Conservation (phyloP, 2,113 vertebrate species). For the Polyodon spathula region DNA sequence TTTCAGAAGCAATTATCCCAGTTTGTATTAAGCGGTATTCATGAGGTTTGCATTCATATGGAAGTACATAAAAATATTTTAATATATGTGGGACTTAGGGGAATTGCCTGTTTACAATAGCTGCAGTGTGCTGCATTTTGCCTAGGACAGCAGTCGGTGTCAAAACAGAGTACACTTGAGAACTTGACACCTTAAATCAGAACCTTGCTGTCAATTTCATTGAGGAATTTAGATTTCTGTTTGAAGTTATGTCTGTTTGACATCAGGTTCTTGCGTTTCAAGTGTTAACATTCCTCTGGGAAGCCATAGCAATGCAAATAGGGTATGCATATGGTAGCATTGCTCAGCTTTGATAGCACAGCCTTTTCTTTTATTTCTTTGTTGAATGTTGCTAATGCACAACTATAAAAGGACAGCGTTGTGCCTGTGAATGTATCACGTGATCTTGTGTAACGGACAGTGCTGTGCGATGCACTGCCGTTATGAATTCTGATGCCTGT, state of each 20-base stretch:
- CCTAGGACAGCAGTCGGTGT: conserved; percentile 50
- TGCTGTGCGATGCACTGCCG: no score
- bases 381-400: no score
- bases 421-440: no score
- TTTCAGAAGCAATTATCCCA: no score
- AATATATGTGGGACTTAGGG: conserved; percentile 34
- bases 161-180: conserved; percentile 42
- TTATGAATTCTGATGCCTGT: no score
- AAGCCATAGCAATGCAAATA: conserved; percentile 27
- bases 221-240: conserved; percentile 33
- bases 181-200: conserved; percentile 43
- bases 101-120: conserved; percentile 28
- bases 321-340: not conserved
- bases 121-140: conserved; percentile 31
- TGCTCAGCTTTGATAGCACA: no score
- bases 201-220: conserved; percentile 45
- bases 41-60: no score
- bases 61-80: conserved; percentile 34
- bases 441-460: no score
- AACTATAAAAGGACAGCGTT: no score
- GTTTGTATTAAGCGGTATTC: no score
- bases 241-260: conserved; percentile 50
- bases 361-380: not conserved
- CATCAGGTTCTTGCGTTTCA: conserved; percentile 34
- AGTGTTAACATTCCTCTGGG: conserved; percentile 41